Evolutionary conservation across 2,888 invertebrate species (phyloP), one percentile per base, ranked within the genome.

Genomic region (Uropetala carovei): DNA sequence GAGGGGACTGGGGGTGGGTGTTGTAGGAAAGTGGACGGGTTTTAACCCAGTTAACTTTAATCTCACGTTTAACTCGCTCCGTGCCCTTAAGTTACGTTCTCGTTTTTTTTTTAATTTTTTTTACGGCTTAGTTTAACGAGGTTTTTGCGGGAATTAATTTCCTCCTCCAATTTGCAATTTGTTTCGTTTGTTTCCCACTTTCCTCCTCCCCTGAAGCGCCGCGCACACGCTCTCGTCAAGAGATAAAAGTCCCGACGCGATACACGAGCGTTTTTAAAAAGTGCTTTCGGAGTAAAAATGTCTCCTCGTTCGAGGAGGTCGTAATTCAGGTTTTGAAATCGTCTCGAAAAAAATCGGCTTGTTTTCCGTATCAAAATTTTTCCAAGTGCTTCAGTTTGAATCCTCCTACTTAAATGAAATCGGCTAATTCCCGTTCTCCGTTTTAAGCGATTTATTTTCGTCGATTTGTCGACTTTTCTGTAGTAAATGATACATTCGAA

Each of bases 1-100:
- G 43, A 27, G 64, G 22, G 75, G 68, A 59, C 60, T 89, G 22
- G 9, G 10, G 64, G 68, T 13, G 16, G 16, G 64, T 43, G 60
- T 89, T 27, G 75, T 10, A 75, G 75, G 75, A 22, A 75, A 75
- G 75, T 75, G 75, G 75, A 75, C 75, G 22, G 75, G 75, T 89
- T 89, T 89, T 89, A 89, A 64, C 89, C 89, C 89, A 89, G 89
- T 89, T 68, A 89, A 89, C 64, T 89, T 68, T 89, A 30, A 89
- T 89, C 89, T 89, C 64, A 64, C 89, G 60, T 89, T 89, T 89
- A 89, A 89, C 89, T 89, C 64, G 58, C 89, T 89, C 43, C 64
- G 60, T 43, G 43, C 89, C 18, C 89, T 89, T 75, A 89, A 89
- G 64, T 89, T 89, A 60, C 43, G n/a, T 64, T 89, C 75, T 22